phyloP scores from a whole-genome alignment of 2,113 vertebrate genomes.

The Gymnocephalus cernua region DNA sequence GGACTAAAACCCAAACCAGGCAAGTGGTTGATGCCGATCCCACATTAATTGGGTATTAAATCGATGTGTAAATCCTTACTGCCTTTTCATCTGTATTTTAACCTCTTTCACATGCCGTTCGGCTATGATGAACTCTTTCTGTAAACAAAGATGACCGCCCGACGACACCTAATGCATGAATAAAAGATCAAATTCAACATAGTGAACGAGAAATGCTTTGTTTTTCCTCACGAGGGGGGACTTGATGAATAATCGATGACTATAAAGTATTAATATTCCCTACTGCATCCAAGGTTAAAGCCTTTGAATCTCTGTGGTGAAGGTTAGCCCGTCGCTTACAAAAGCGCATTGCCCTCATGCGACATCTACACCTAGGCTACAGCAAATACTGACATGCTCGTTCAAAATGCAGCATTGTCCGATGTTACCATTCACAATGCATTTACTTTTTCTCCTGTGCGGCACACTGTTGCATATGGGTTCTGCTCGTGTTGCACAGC shows the following conservation, averaged over 20 bases:
- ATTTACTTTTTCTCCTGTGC: conserved; percentile 78
- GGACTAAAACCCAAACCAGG: conserved; percentile 66
- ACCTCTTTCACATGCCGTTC: conserved; percentile 72
- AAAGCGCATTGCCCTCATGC: conserved; percentile 84
- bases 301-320: conserved; percentile 76
- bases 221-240: conserved; percentile 36
- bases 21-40: conserved; percentile 69
- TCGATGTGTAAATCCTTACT: conserved; percentile 57
- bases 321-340: conserved; percentile 79
- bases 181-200: conserved; percentile 80
- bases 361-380: conserved; percentile 83
- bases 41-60: conserved; percentile 62
- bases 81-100: conserved; percentile 52
- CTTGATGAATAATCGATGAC: conserved; percentile 79
- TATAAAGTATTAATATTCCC: conserved; percentile 83
- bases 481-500: conserved; percentile 57
- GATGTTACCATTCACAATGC: conserved; percentile 75
- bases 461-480: conserved; percentile 84
- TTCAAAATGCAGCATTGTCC: conserved; percentile 80
- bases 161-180: conserved; percentile 79
- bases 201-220: conserved; percentile 64
- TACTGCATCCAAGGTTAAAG: conserved; percentile 81
- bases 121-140: conserved; percentile 78
- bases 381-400: conserved; percentile 74
- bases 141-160: conserved; percentile 83